phyloP scores from a whole-genome alignment of 2,888 invertebrate species.

The Drosophila putrida region DNA sequence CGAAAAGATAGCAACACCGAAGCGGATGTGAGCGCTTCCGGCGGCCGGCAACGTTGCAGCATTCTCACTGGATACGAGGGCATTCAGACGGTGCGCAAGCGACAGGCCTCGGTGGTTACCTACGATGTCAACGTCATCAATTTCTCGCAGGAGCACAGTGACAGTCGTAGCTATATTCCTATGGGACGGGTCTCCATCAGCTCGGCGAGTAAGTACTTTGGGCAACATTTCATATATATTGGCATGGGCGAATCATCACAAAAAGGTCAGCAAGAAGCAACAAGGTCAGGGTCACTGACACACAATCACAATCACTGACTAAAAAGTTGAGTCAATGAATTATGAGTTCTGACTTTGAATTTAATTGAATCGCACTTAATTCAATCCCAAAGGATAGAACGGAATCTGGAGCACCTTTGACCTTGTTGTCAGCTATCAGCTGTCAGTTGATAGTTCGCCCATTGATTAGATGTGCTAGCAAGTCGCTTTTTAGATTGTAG shows the following conservation, averaged over 20 bases:
- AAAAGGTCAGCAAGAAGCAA: slow-evolving; percentile 41
- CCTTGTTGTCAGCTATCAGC: slow-evolving; percentile 9
- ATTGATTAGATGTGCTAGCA: slow-evolving; percentile 1
- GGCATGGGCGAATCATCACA: slow-evolving; percentile 19
- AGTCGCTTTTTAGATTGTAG: slow-evolving; percentile 15
- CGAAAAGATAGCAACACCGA: slow-evolving; percentile 74
- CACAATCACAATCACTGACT: slow-evolving; percentile 1
- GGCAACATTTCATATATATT: neutral
- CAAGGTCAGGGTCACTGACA: slow-evolving; percentile 22
- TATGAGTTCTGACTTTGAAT: slow-evolving; percentile 10
- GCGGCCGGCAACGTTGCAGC: slow-evolving; percentile 73
- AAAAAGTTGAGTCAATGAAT: slow-evolving; percentile 1
- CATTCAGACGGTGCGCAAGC: slow-evolving; percentile 83
- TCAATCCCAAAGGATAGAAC: neutral
- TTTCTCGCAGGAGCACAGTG: slow-evolving; percentile 85
- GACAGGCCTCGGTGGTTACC: slow-evolving; percentile 85
- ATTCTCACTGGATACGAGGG: slow-evolving; percentile 82
- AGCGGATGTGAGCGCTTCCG: slow-evolving; percentile 68
- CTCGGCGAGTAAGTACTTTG: slow-evolving; percentile 84
- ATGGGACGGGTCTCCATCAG: slow-evolving; percentile 85
- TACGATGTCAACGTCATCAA: slow-evolving; percentile 86
- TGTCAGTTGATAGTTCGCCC: slow-evolving; percentile 1
- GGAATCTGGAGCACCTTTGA: neutral
- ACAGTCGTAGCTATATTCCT: slow-evolving; percentile 85
- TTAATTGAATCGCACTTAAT: slow-evolving; percentile 13